Base-by-base conservation (phyloP, 2,888 invertebrate genomes). In the Polydrusus pterygomalis region DNA sequence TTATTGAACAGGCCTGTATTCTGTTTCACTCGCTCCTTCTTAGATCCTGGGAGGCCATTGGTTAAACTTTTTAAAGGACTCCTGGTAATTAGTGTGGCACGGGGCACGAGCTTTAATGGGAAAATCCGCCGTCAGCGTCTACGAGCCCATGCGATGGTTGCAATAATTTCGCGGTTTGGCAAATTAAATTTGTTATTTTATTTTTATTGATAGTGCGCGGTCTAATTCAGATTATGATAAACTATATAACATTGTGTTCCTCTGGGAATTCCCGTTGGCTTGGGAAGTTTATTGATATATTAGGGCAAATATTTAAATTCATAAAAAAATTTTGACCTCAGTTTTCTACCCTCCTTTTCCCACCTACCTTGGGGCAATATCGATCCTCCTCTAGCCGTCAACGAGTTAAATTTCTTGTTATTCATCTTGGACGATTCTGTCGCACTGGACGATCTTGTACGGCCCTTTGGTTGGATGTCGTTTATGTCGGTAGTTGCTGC, bases 361-460 rank as follows among this genome's bases (percentile, higher is more conserved):
- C 3, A 18, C 60, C 70, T 80, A 84, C 84, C 83, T 81, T 82
- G 83, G 47, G 80, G 62, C 18, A 80, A 78, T 40, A 80, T 17
- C 1, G 62, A 51, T 20, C 15, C 90, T 91, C 74, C 91, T 89
- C 82, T 90, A 89, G 49, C 90, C 91, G 82, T 90, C 90, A 73
- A 13, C 1, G 69, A 40, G 18, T 60, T 75, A n/a, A 62, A 49
- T 58, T 62, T 78, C 49, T 72, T 75, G 40, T 40, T 70, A 25
- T 45, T 65, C 0, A 93, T 92, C 83, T 93, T 92, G 30, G 93
- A 91, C 64, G 92, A 90, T 86, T 95, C 95, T 56, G 91, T 92
- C 10, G 93, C 93, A 30, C 94, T 93, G 47, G 92, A 92, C 65
- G 93, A 93, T 77, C 94, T 89, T 81, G 89, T 90, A 80, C 94